A percentile compares a stretch with the other conserved stretches of the same genome.
Conservation (phyloP, 2,113 vertebrate species). For the Regulus satrapa region DNA sequence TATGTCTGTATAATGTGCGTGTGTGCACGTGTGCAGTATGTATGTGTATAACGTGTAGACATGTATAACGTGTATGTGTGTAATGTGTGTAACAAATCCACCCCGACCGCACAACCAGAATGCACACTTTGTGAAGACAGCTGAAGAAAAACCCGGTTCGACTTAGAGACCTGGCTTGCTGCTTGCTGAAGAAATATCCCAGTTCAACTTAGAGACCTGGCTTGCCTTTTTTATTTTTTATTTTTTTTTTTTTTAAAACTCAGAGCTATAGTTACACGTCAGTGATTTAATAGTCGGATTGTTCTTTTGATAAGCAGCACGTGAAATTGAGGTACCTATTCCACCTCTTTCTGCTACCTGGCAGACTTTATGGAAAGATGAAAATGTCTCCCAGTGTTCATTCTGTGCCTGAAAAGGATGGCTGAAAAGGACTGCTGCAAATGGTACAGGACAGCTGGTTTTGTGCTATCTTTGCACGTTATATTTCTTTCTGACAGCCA, state of each 20-base stretch:
- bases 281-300: neutral
- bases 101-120: neutral
- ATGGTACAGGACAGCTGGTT: neutral
- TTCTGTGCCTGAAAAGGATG: neutral
- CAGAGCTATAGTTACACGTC: neutral
- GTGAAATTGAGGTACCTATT: neutral
- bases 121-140: neutral
- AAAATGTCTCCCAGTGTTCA: neutral
- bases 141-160: neutral
- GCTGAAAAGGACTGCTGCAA: neutral
- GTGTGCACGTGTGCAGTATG: too few species aligned
- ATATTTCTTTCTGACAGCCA: neutral
- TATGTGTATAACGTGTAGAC: too few species aligned
- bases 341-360: neutral
- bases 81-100: neutral
- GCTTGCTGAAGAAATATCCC: too few species aligned
- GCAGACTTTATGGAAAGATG: neutral
- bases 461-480: neutral
- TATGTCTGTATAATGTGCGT: too few species aligned
- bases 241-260: neutral
- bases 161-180: neutral
- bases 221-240: neutral
- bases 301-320: neutral
- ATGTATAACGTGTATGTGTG: too few species aligned
- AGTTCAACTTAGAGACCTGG: neutral